These are phyloP conservation scores for Amazona guildingii DNA, from an alignment of 2,113 vertebrate species.

Conservation along the genomic window DNA sequence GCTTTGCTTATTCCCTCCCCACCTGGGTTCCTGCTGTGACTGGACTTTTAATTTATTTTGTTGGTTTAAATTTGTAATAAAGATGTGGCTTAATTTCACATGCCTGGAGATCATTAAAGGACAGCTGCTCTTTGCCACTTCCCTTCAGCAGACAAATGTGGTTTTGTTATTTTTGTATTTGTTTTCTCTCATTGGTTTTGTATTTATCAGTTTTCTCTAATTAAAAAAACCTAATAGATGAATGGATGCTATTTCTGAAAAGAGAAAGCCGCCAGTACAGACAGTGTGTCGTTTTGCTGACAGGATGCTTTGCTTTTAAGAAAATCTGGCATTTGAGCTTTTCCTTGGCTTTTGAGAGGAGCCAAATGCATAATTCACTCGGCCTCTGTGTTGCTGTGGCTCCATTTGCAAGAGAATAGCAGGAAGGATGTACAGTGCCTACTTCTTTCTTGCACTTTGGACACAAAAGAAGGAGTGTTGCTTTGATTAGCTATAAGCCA, in stretches of 20 bases:
- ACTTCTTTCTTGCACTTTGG: conserved; percentile 14
- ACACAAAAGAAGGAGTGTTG: conserved; percentile 28
- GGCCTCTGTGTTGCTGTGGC: conserved; percentile 28
- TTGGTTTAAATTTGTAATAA: conserved; percentile 36
- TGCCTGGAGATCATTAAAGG: conserved; percentile 47
- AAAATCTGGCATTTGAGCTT: conserved; percentile 66
- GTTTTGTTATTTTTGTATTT: conserved; percentile 62
- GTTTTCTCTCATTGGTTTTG: conserved; percentile 40
- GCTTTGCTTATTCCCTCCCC: conserved; percentile 53
- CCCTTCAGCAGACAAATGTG: conserved; percentile 44
- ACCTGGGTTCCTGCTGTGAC: conserved; percentile 34
- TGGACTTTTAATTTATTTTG: conserved; percentile 54
- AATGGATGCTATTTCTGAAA: conserved; percentile 61
- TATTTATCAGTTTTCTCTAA: conserved; percentile 62
- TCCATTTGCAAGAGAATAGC: conserved; percentile 71
- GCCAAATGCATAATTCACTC: conserved; percentile 68
- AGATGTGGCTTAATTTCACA: conserved; percentile 55
- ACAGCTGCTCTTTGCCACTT: conserved; percentile 68
- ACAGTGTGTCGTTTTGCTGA: conserved; percentile 60
- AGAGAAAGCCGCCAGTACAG: conserved; percentile 8
- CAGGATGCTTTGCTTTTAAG: conserved; percentile 56
- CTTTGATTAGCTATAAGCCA: conserved; percentile 43
- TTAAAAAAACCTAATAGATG: conserved; percentile 45
- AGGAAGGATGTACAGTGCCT: conserved; percentile 51
- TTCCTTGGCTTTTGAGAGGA: conserved; percentile 61